These are phyloP conservation scores for Brachynemurus nebulosus DNA, from an alignment of 2,888 invertebrate genomes.

Conservation along the genomic window DNA sequence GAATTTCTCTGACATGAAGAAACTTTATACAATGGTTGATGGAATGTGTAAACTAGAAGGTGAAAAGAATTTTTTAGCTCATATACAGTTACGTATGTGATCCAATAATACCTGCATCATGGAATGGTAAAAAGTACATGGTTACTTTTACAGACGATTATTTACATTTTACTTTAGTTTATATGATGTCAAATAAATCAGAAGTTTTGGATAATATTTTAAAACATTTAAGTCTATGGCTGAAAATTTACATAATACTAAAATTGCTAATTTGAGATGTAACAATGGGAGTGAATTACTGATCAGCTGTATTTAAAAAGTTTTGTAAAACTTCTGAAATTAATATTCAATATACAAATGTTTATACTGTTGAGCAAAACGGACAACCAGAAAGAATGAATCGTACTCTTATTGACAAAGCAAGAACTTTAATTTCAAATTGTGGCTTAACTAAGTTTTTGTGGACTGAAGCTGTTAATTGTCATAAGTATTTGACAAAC, in stretches of 20 bases:
- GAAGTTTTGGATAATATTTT: conserved; percentile 18
- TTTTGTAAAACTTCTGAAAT: conserved; percentile 17
- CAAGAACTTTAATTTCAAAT: too few relatives aligned
- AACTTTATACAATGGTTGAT: not conserved
- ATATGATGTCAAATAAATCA: conserved; percentile 18
- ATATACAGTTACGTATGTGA: conserved; percentile 19
- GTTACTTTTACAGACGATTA: conserved; percentile 19
- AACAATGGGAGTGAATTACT: conserved; percentile 21
- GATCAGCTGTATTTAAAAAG: conserved; percentile 13
- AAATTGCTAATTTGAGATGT: conserved; percentile 17
- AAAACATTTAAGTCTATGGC: conserved; percentile 16
- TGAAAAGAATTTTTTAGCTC: conserved; percentile 12
- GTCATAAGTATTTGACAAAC: conserved; percentile 16
- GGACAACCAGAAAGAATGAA: conserved; percentile 21
- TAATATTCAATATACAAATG: conserved; percentile 16
- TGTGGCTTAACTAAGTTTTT: conserved; percentile 17
- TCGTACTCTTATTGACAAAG: too few relatives aligned
- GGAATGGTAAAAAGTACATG: conserved; percentile 18
- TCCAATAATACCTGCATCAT: conserved; percentile 14
- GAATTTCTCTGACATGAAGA: not conserved
- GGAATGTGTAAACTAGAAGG: not conserved
- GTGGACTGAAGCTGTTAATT: conserved; percentile 18
- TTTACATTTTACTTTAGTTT: too few relatives aligned
- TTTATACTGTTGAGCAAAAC: conserved; percentile 20
- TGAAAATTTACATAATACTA: conserved; percentile 15